Evolutionary conservation across 2,888 invertebrate species (phyloP).

Genomic region (Linnaemya tessellans): DNA sequence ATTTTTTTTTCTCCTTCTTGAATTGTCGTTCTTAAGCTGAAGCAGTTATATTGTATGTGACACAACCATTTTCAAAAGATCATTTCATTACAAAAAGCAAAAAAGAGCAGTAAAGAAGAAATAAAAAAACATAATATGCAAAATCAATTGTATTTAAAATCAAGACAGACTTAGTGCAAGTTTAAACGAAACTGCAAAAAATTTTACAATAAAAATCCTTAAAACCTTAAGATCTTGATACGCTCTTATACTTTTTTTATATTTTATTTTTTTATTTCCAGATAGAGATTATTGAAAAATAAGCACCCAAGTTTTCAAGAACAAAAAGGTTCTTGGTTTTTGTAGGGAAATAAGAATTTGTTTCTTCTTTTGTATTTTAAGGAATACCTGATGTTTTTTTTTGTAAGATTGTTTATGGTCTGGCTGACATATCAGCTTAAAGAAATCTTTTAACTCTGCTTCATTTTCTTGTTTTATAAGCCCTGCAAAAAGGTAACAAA

Average conservation of each 20-base stretch:
- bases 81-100: constrained; percentile 55
- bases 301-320: constrained; percentile 47
- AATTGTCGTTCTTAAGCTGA: constrained; percentile 3
- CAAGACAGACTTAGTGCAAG: constrained; percentile 43
- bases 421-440: constrained; percentile 71
- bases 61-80: constrained; percentile 62
- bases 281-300: constrained; percentile 65
- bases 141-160: constrained; percentile 72
- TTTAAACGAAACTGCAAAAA: constrained; percentile 17
- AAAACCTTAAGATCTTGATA: constrained; percentile 68
- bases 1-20: too few relatives aligned
- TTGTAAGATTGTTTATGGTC: constrained; percentile 69
- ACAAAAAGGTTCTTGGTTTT: constrained; percentile 49
- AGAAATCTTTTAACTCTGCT: constrained; percentile 56
- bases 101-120: constrained; percentile 3
- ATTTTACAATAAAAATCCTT: constrained; percentile 48
- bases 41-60: constrained; percentile 60
- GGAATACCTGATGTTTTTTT: constrained; percentile 63
- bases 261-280: constrained; percentile 48
- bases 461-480: constrained; percentile 36
- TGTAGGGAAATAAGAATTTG: constrained; percentile 35
- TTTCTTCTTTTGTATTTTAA: constrained; percentile 18
- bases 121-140: constrained; percentile 60
- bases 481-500: background rate
- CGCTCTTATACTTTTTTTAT: constrained; percentile 36